phyloP scores from a whole-genome alignment of 2,797 vertebrate species.

The Phalloptychus januarius region DNA sequence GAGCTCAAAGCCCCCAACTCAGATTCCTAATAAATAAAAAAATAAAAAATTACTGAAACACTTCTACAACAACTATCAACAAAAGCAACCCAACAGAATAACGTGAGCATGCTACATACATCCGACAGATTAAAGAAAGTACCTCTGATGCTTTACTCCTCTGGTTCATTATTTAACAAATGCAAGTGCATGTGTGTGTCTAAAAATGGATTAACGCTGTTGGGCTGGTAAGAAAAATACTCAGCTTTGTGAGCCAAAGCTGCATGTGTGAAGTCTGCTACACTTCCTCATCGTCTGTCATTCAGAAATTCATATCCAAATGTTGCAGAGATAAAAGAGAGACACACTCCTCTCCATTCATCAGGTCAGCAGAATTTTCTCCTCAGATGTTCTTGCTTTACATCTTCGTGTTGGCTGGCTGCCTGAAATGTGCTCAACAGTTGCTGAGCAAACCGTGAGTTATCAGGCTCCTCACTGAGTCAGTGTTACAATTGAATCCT shows the following conservation, averaged over 20 bases:
- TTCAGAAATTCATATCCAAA: constrained; percentile 46
- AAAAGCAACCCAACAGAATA: constrained; percentile 16
- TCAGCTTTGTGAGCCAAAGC: constrained; percentile 25
- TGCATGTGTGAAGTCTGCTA: constrained; percentile 47
- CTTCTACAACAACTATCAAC: neutral
- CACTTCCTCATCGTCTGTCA: constrained; percentile 54
- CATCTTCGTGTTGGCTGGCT: constrained; percentile 25
- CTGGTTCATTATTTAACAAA: constrained; percentile 13
- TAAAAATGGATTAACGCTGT: constrained; percentile 35
- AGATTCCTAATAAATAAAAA: constrained; percentile 50
- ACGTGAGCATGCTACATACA: constrained; percentile 12
- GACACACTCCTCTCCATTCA: constrained; percentile 46
- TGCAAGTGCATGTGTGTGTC: constrained; percentile 23
- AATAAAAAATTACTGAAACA: constrained; percentile 5
- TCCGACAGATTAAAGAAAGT: neutral
- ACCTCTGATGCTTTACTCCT: constrained; percentile 19
- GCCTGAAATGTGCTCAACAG: constrained; percentile 38
- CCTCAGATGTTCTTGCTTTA: constrained; percentile 64
- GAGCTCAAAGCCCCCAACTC: constrained; percentile 40
- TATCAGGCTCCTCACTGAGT: neutral
- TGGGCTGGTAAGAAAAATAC: constrained; percentile 3
- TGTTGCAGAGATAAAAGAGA: constrained; percentile 49
- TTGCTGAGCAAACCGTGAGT: constrained; percentile 7
- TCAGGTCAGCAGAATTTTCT: constrained; percentile 59
- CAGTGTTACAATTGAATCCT: neutral